These are phyloP conservation scores for Paedocypris sp. DNA, from an alignment of 2,113 vertebrate genomes.

Conservation along the genomic window DNA sequence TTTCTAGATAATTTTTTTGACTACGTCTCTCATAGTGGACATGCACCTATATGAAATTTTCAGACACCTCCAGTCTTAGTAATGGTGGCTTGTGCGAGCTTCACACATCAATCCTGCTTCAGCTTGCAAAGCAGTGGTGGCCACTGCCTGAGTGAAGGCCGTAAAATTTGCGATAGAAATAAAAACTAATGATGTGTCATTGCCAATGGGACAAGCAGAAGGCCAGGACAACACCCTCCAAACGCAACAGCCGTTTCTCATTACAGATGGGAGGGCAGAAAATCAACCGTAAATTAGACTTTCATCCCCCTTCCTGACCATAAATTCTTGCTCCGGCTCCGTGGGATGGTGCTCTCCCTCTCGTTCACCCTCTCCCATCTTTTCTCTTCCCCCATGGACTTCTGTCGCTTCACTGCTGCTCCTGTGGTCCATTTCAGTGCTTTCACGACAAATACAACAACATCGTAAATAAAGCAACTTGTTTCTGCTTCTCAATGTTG, in stretches of 20 bases:
- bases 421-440: slow-evolving; percentile 29
- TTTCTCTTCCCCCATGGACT: slow-evolving; percentile 18
- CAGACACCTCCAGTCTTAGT: too few relatives aligned
- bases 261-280: slow-evolving; percentile 60
- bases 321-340: slow-evolving; percentile 57
- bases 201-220: slow-evolving; percentile 54
- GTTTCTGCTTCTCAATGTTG: background rate
- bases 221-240: slow-evolving; percentile 39
- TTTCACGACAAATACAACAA: background rate
- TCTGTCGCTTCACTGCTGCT: slow-evolving; percentile 18
- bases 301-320: slow-evolving; percentile 59
- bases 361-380: slow-evolving; percentile 33
- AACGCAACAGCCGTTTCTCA: slow-evolving; percentile 65
- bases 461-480: background rate
- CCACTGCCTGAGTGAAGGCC: slow-evolving; percentile 44
- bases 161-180: slow-evolving; percentile 61
- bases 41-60: too few relatives aligned
- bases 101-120: slow-evolving; percentile 29
- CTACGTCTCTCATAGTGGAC: too few relatives aligned
- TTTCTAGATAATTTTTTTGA: too few relatives aligned
- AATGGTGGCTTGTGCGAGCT: slow-evolving; percentile 15
- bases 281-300: slow-evolving; percentile 60
- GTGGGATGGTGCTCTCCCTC: slow-evolving; percentile 44
- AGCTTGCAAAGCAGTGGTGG: slow-evolving; percentile 43
- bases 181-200: slow-evolving; percentile 68